These are phyloP conservation scores for Microcebus ravelobensis DNA, from an alignment of 2,113 vertebrate genomes.

Conservation along the genomic window DNA sequence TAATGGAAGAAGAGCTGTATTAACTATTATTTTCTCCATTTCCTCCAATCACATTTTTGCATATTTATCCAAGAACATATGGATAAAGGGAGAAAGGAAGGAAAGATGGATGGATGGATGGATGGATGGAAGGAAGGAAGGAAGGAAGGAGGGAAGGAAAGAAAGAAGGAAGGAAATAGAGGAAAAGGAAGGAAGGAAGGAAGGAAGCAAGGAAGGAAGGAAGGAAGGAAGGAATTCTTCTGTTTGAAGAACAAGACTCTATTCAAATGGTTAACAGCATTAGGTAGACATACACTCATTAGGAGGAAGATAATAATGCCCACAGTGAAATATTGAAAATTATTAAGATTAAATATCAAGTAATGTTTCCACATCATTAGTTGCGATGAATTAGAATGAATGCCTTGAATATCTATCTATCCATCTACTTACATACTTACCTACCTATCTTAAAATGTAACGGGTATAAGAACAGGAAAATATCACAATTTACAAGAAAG, in stretches of 20 bases:
- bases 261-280: neutral
- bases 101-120: accelerated
- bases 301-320: neutral
- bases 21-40: neutral
- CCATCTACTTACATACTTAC: neutral
- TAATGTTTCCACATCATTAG: neutral
- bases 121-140: accelerated
- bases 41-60: neutral
- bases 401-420: neutral
- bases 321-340: neutral
- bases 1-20: neutral
- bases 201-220: neutral
- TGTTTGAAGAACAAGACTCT: neutral
- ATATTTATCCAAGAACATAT: neutral
- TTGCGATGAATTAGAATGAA: neutral
- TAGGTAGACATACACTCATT: neutral
- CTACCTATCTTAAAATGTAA: neutral
- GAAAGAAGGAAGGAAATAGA: neutral
- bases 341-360: neutral
- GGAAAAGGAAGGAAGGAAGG: neutral
- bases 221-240: neutral
- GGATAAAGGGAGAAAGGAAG: neutral
- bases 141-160: too few relatives aligned
- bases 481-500: neutral
- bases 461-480: neutral